phyloP scores from a whole-genome alignment of 2,888 invertebrate genomes.

The Stegana nigrithorax region DNA sequence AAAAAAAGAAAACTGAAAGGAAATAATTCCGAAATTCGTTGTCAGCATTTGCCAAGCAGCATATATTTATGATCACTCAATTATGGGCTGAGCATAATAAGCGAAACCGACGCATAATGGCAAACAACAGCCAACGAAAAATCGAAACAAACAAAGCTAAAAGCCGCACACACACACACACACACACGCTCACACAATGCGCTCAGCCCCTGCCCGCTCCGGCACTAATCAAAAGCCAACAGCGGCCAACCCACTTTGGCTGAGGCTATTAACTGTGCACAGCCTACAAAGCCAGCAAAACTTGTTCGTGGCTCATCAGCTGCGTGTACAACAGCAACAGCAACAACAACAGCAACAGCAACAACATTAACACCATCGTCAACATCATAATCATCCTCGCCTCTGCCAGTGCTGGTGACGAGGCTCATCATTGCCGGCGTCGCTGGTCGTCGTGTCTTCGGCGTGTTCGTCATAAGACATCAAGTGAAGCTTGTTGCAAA shows the following conservation, averaged over 20 bases:
- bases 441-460: neutral
- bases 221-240: too few species aligned
- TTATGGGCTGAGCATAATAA: slow-evolving; percentile 15
- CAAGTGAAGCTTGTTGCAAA: neutral
- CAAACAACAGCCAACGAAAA: neutral
- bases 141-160: too few species aligned
- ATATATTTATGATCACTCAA: slow-evolving; percentile 14
- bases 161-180: neutral
- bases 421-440: neutral
- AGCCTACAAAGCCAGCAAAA: neutral
- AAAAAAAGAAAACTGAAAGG: too few species aligned
- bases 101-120: neutral
- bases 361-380: neutral
- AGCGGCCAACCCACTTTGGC: too few species aligned
- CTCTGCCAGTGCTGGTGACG: too few species aligned
- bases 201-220: neutral
- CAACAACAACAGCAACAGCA: neutral
- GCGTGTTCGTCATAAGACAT: neutral
- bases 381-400: neutral
- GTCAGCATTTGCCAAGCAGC: neutral
- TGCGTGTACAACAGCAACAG: neutral
- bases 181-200: neutral
- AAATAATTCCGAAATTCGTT: too few species aligned
- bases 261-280: neutral
- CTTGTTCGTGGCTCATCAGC: too few species aligned